Evolutionary conservation across 1,140 invertebrate species (phyloP).

Genomic region (Aphelinus certus): DNA sequence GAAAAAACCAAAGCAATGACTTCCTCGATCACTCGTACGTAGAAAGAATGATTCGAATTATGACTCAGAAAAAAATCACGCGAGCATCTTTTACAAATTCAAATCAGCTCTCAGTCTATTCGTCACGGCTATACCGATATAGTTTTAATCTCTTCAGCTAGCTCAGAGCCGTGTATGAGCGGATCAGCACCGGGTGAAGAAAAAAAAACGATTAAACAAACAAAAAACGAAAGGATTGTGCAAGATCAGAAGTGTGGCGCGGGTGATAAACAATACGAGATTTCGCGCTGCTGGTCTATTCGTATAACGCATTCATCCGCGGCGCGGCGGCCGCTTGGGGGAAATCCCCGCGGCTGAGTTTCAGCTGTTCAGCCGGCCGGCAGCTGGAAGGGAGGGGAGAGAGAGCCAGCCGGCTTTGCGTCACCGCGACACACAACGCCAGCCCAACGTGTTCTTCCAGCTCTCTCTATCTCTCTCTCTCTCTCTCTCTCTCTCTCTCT

Average conservation of each 20-base stretch:
- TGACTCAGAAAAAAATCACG: no score
- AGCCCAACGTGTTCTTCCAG: not conserved
- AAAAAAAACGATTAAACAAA: no score
- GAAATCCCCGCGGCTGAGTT: conserved; percentile 8
- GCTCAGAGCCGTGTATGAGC: no score
- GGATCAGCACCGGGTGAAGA: no score
- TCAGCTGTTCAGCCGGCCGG: conserved; percentile 8
- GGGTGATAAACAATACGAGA: no score
- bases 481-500: not conserved
- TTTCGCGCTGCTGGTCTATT: not conserved
- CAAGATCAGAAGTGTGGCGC: not conserved
- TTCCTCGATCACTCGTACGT: no score
- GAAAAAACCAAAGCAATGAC: no score
- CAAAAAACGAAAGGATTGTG: not conserved
- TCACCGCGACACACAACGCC: conserved; percentile 8
- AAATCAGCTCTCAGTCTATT: no score
- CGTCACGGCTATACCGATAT: no score
- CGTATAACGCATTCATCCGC: not conserved
- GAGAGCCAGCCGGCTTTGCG: conserved; percentile 15
- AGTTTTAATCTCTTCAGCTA: no score
- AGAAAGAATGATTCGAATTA: no score
- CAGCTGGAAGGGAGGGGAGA: not conserved
- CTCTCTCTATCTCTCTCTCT: not conserved
- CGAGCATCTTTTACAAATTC: no score
- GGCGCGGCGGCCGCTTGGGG: not conserved